Evolutionary conservation across 2,888 invertebrate species (phyloP).

Genomic region (Caradrina kadenii): DNA sequence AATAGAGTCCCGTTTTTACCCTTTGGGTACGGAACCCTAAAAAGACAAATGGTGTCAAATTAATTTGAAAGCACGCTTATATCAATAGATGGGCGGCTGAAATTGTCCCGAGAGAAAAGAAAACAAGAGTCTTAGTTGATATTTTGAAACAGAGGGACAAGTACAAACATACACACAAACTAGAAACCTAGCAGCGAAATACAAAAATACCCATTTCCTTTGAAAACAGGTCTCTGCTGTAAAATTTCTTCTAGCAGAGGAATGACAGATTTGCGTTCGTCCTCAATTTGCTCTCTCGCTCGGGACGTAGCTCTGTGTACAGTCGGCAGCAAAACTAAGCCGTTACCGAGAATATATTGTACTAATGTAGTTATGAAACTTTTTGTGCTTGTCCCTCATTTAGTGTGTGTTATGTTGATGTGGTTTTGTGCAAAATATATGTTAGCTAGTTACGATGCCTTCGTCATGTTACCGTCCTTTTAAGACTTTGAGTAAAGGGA

Average conservation of each 20-base stretch:
- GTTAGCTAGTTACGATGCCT: constrained; percentile 5
- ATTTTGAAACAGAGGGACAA: constrained; percentile 1
- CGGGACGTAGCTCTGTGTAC: constrained; percentile 35
- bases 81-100: background rate
- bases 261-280: constrained; percentile 61
- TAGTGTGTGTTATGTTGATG: constrained; percentile 20
- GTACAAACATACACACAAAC: background rate
- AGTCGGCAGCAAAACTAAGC: constrained; percentile 37
- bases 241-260: constrained; percentile 41
- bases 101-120: background rate
- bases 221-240: constrained; percentile 30
- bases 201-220: no score
- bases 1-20: no score
- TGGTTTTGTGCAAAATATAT: constrained; percentile 35
- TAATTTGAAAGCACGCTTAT: background rate
- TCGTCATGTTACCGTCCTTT: constrained; percentile 3
- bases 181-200: no score
- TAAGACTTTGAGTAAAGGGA: constrained; percentile 10
- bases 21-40: no score
- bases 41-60: no score
- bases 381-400: constrained; percentile 33
- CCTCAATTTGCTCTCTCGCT: constrained; percentile 52
- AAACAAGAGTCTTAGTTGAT: background rate
- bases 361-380: constrained; percentile 35
- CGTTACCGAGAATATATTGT: constrained; percentile 13